Evolutionary conservation across 2,113 vertebrate species (phyloP), one percentile per base, ranked within the genome.

Genomic region (Epinephelus lanceolatus): DNA sequence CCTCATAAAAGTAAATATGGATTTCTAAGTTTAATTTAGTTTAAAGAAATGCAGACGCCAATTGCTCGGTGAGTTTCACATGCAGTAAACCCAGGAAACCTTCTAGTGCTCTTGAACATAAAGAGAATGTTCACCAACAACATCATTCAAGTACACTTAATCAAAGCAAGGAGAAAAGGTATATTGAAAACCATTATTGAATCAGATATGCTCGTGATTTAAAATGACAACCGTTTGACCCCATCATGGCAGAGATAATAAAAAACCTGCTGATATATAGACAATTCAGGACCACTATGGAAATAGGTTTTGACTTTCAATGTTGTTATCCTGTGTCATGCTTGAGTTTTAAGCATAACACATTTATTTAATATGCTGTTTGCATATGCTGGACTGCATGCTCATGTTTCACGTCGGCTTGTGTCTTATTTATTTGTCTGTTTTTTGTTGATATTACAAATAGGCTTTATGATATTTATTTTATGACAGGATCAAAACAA

Each of bases 21-120:
- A 71, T 61, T 68, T 68, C n/a, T 18, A 25, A 40, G 42, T 71
- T 52, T 66, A 52, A 45, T 59, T 83, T 30, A 5, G 25, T 56
- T 65, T 59, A 37, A 27, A 62, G 21, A 52, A 3, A 6, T 37
- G n/a, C 30, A 27, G 30, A 40, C 4, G 25, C 18, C 3, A 51
- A 56, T 21, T 23, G 18, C 10, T 59, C 6, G 33, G 57, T 45
- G 9, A 10, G 27, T 33, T 72, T 40, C 17, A 37, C 23, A 27
- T 33, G 14, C 7, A 27, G 9, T 47, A 62, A 45, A 40, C 27
- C 10, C 14, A 53, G 23, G 11, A 30, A 79, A 40, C 21, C 2
- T 18, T 71, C 30, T 1, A n/a, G 12, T 74, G 40, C 13, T 55
- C 2, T 37, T 18, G 8, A 25, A 42, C 40, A 25, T 47, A 0